These are phyloP conservation scores for Steinernema carpocapsae DNA, from an alignment of 2,888 invertebrate species.

Conservation along the genomic window DNA sequence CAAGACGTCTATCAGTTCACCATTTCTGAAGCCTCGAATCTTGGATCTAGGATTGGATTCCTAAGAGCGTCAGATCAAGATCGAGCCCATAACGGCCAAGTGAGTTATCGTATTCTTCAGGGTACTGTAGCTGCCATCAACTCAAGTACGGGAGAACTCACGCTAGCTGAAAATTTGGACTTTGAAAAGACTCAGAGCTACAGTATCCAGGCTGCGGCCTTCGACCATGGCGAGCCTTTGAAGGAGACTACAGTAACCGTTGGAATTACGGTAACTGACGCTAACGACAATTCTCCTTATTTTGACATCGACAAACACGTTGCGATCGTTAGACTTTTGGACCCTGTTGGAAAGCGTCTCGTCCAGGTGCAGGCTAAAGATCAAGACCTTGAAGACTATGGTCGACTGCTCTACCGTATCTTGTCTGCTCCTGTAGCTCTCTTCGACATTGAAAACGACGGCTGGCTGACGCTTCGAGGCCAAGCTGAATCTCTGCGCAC, in stretches of 20 bases:
- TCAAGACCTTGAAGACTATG: conserved; percentile 73
- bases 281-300: conserved; percentile 75
- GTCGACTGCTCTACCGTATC: conserved; percentile 22
- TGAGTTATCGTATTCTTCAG: conserved; percentile 8
- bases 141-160: conserved; percentile 19
- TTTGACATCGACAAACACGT: conserved; percentile 75
- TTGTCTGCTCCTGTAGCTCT: not conserved
- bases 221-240: not conserved
- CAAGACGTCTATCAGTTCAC: conserved; percentile 7
- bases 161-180: conserved; percentile 6
- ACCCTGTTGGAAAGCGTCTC: conserved; percentile 76
- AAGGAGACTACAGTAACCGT: conserved; percentile 13
- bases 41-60: not conserved
- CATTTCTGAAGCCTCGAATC: not conserved
- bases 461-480: conserved; percentile 15
- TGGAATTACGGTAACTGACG: conserved; percentile 15
- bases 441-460: conserved; percentile 13
- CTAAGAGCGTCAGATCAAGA: not conserved
- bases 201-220: not conserved
- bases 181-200: not conserved
- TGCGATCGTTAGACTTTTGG: conserved; percentile 60
- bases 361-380: conserved; percentile 83
- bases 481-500: not conserved
- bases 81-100: not conserved
- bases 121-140: conserved; percentile 12